Evolutionary conservation across 2,113 vertebrate genomes (phyloP).

Genomic region (Mus spicilegus): DNA sequence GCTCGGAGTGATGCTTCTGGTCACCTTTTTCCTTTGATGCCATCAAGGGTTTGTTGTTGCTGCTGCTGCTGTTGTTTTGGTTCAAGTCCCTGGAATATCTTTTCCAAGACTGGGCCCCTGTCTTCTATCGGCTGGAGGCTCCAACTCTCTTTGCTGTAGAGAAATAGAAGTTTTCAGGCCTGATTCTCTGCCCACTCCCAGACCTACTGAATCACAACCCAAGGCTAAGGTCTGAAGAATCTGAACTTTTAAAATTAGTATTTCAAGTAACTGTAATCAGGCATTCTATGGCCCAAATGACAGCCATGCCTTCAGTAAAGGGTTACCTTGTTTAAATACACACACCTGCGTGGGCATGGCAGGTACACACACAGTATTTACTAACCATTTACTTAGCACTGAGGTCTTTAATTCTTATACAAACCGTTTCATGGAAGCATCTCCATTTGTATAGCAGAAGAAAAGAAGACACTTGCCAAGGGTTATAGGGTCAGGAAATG

Average conservation of each 20-base stretch:
- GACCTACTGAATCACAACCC: neutral
- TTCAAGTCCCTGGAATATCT: neutral
- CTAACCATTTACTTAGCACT: neutral
- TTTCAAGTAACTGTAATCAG: neutral
- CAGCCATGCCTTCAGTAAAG: neutral
- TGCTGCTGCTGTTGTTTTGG: neutral
- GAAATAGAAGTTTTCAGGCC: neutral
- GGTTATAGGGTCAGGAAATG: neutral
- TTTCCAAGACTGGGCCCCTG: neutral
- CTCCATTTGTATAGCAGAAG: neutral
- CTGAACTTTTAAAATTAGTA: neutral
- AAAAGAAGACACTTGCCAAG: slow-evolving; percentile 35
- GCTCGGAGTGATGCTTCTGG: neutral
- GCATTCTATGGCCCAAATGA: neutral
- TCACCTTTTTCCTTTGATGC: neutral
- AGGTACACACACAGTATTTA: neutral
- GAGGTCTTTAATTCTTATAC: neutral
- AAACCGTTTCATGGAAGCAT: neutral
- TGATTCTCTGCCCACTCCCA: neutral
- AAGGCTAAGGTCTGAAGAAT: neutral
- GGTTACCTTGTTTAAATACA: neutral
- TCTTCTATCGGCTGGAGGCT: neutral
- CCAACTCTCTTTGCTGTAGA: neutral
- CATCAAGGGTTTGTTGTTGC: neutral
- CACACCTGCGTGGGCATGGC: no score